Percentiles rank a stretch among this genome's conserved stretches.
Conservation (phyloP, 1,140 invertebrate genomes). For the Leptonema lineaticorne region DNA sequence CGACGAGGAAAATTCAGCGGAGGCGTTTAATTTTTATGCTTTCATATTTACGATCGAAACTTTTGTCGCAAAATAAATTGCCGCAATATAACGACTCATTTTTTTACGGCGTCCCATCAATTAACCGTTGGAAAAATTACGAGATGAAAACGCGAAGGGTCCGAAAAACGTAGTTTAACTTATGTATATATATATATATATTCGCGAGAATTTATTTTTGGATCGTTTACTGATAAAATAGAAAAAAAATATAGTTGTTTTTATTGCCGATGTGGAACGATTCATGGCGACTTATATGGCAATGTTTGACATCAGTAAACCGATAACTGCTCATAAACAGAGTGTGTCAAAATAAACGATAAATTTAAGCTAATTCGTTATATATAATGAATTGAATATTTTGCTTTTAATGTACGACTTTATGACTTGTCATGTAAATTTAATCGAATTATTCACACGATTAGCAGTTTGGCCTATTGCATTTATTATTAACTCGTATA, state of each 20-base stretch:
- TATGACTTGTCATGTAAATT: no score
- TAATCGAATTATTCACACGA: no score
- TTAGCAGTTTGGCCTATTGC: no score
- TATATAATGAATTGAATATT: no score
- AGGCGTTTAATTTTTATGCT: background rate
- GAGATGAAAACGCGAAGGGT: no score
- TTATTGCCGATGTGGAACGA: conserved; percentile 13
- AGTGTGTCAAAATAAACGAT: no score
- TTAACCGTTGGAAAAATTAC: conserved; percentile 2
- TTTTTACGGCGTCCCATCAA: background rate
- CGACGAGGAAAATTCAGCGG: no score
- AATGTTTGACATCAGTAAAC: conserved; percentile 19
- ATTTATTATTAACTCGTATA: no score
- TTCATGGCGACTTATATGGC: background rate
- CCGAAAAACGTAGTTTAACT: background rate
- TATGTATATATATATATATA: background rate
- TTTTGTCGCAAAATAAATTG: background rate
- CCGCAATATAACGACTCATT: no score
- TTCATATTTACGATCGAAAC: background rate
- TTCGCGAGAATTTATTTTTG: background rate
- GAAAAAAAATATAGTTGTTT: conserved; percentile 21
- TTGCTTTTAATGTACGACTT: no score
- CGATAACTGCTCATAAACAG: conserved; percentile 17
- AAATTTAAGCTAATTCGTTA: no score
- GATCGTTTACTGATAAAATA: background rate